Conservation (phyloP, 2,113 vertebrate species). For the Junco hyemalis region DNA sequence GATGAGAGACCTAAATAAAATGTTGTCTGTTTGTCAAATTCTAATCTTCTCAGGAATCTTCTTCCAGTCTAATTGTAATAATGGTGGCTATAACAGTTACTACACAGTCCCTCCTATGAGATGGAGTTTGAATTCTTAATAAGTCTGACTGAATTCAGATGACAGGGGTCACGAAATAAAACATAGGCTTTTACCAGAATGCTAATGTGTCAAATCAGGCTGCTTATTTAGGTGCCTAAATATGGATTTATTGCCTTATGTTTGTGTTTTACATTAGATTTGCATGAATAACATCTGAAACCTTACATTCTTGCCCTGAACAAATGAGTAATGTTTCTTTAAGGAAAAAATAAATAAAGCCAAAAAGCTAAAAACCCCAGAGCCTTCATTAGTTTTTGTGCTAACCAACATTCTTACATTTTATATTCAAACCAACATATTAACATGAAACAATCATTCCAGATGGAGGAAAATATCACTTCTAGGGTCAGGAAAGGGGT, state of each 20-base stretch:
- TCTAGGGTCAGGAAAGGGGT: slow-evolving; percentile 63
- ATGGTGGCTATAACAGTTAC: neutral
- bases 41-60: neutral
- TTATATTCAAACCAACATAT: slow-evolving; percentile 60
- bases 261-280: slow-evolving; percentile 42
- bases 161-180: slow-evolving; percentile 8
- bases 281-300: slow-evolving; percentile 39
- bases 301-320: slow-evolving; percentile 38
- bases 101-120: neutral
- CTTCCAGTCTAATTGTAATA: neutral
- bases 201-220: slow-evolving; percentile 25
- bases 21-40: neutral
- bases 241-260: slow-evolving; percentile 18
- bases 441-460: slow-evolving; percentile 65
- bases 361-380: slow-evolving; percentile 53
- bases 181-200: neutral
- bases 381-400: slow-evolving; percentile 67
- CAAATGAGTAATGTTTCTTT: slow-evolving; percentile 49
- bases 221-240: slow-evolving; percentile 38
- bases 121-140: neutral
- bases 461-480: slow-evolving; percentile 66
- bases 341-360: slow-evolving; percentile 46
- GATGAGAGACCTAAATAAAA: neutral
- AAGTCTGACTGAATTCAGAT: slow-evolving; percentile 4
- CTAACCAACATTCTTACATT: slow-evolving; percentile 62